These are phyloP conservation scores for Tadarida brasiliensis DNA, from an alignment of 2,797 vertebrate genomes.

Conservation along the genomic window DNA sequence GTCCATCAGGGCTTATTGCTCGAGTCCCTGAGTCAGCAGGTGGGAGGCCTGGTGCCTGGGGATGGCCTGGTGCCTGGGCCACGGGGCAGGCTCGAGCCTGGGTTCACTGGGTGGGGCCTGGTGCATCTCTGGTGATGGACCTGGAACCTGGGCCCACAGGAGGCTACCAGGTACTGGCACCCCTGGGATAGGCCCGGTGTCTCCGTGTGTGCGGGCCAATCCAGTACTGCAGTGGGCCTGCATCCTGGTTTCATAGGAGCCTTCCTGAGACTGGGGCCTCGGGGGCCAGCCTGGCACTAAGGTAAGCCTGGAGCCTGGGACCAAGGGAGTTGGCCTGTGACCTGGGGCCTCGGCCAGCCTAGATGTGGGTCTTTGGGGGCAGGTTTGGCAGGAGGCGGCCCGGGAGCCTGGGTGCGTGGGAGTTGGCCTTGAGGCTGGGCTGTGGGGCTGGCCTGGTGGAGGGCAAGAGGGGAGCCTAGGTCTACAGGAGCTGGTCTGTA, in stretches of 20 bases:
- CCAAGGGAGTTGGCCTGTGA: neutral
- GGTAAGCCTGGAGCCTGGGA: neutral
- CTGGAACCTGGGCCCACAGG: neutral
- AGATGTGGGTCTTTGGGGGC: neutral
- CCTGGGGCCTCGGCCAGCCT: neutral
- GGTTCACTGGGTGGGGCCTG: neutral
- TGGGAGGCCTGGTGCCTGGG: neutral
- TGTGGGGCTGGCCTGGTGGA: neutral
- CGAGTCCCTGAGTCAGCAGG: neutral
- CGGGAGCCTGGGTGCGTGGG: neutral
- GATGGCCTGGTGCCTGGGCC: neutral
- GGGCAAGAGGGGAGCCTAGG: neutral
- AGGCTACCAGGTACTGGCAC: neutral
- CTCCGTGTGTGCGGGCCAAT: neutral
- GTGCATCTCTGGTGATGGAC: neutral
- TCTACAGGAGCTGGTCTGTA: neutral
- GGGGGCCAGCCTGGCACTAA: neutral
- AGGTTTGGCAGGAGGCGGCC: neutral
- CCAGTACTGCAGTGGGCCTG: too few species aligned
- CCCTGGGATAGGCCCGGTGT: neutral
- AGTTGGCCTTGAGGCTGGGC: neutral
- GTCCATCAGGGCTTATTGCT: neutral
- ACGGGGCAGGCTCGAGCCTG: neutral
- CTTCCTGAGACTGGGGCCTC: neutral
- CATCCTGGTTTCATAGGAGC: neutral